Evolutionary conservation across 2,888 invertebrate species (phyloP), one percentile per base, ranked within the genome.

Genomic region (Xanthia icteritia): DNA sequence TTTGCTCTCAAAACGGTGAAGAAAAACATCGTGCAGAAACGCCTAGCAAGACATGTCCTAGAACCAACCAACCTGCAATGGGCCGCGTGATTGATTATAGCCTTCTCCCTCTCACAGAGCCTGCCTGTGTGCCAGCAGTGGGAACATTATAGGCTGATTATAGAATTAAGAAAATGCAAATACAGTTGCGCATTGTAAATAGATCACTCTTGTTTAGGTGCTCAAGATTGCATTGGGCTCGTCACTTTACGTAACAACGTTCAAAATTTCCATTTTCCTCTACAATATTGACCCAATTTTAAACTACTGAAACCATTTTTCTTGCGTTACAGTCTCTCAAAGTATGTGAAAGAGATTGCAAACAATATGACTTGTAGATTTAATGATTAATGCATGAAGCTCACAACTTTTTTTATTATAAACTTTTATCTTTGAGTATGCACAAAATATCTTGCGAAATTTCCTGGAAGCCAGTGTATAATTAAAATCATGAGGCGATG

Each of bases 381-480:
- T 56, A 42, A 85, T 85, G 67, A 72, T 77, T 77, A 74, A 83
- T 86, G 68, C 61, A 86, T 69, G 71, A 86, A 86, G 51, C 58
- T 23, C 11, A 13, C 13, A 54, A 78, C 68, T 82, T 83, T 82
- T 81, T 77, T 85, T 73, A 73, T 61, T 65, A 72, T 20, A 65
- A 71, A 72, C 56, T 83, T 85, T 65, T 65, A 58, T 61, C 31
- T 68, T 82, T 56, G 64, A 77, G 69, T 81, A 71, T 77, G 70
- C 39, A 86, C 73, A 72, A 86, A 82, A 86, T 83, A 72, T 83
- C 61, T 74, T 71, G 39, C 48, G 68, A 74, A 83, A 72, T 72
- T 86, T 83, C 86, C 56, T 85, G 82, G 83, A 83, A 83, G 73
- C 42, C 85, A 58, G 45, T 81, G 78, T 86, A 78, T 83, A 83